Base-by-base conservation (phyloP, 1,140 invertebrate species). In the Acromyrmex echinatior region DNA sequence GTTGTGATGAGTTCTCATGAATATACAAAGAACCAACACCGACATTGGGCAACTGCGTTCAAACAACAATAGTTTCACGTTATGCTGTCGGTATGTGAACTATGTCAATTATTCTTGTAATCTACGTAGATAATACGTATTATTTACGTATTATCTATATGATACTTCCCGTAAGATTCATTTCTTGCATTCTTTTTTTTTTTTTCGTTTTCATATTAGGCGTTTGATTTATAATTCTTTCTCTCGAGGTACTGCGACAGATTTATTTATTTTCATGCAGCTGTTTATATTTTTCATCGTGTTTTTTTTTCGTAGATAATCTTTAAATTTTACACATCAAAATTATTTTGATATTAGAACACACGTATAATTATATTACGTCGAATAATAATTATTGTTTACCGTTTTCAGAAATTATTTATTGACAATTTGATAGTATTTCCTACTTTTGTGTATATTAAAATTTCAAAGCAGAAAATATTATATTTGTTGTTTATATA, bases 61-160 rank as follows among this genome's bases (percentile, higher is more conserved):
- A 84, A 84, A 74, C 25, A 74, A 84, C 68, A 76, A 84, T 84
- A 62, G 80, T 25, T 56, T 7, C 39, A 16, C 21, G 79, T 56
- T 60, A 74, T 56, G 25, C 25, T 25, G 18, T 25, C 39, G 39
- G 53, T 39, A 14, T 62, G 80, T 39, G 71, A 62, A 84, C 58
- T 84, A 84, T 84, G 80, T 76, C 80, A 39, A 84, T 53, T 63
- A 76, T 84, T 0, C 80, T 74, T 25, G 70, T 74, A 84, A 84
- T 84, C 70, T 71, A 56, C 68, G 65, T 53, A 58, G 35, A 58
- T 5, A 53, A 45, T 70, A 60, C 25, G 68, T 49, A 39, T 21
- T 21, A 21, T 21, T 21, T 21, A 21, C 21, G 21, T 21, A 21
- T 21, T 21, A 21, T 21, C 21, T 21, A 12, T 10, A 58, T 71